These are phyloP conservation scores for Megalurothrips usitatus DNA, from an alignment of 2,888 invertebrate genomes.

Conservation along the genomic window DNA sequence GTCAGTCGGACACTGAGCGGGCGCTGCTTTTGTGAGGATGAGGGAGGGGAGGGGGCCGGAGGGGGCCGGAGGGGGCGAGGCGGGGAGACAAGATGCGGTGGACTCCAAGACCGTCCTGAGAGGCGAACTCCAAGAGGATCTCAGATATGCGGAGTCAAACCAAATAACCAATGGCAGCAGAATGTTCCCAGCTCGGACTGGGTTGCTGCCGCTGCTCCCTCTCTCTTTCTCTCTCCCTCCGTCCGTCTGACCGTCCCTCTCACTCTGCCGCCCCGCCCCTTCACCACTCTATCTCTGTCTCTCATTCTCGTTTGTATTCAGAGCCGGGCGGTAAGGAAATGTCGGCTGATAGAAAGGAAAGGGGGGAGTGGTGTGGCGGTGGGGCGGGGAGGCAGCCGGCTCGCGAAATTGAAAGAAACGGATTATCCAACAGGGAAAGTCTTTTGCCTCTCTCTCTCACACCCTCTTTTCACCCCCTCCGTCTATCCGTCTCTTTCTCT, in stretches of 20 bases:
- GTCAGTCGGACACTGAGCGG: no score
- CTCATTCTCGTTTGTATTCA: constrained; percentile 22
- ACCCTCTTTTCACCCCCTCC: no score
- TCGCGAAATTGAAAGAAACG: constrained; percentile 18
- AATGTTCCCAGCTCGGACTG: neutral
- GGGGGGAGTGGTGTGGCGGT: no score
- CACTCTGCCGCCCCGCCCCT: neutral
- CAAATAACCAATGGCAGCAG: neutral
- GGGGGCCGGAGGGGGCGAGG: no score
- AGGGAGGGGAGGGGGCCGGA: no score
- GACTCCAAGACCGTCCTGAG: no score
- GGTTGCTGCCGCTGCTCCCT: neutral
- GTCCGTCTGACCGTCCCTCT: neutral
- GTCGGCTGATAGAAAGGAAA: neutral
- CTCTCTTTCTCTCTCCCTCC: constrained; percentile 27
- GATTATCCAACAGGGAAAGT: constrained; percentile 4
- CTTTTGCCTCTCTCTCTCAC: neutral
- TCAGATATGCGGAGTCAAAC: no score
- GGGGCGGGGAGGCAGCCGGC: neutral
- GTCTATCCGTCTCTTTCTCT: no score
- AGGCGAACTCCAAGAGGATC: no score
- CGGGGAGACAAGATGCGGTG: no score
- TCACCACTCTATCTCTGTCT: neutral
- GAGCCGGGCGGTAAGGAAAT: constrained; percentile 14
- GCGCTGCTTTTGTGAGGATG: no score